Conservation (phyloP, 2,888 invertebrate genomes). For the Ophion costatus region DNA sequence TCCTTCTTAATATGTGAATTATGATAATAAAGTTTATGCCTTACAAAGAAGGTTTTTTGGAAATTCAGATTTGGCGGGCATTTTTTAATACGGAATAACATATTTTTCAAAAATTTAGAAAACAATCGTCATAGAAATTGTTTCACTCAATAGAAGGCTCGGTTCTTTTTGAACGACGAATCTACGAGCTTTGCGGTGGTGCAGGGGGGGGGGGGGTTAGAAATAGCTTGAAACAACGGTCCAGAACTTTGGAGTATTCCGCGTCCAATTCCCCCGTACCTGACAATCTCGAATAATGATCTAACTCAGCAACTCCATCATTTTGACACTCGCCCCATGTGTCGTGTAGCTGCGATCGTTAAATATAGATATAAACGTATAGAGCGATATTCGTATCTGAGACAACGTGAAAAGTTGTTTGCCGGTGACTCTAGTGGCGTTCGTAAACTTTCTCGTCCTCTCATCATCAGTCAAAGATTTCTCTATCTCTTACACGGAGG, state of each 20-base stretch:
- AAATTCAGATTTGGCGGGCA: too few relatives aligned
- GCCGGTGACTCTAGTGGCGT: constrained; percentile 21
- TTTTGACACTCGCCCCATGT: constrained; percentile 53
- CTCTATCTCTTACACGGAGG: constrained; percentile 28
- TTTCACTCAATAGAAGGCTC: background rate
- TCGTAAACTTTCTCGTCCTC: constrained; percentile 47
- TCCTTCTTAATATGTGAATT: too few relatives aligned
- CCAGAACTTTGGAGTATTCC: constrained; percentile 27
- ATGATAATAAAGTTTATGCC: too few relatives aligned
- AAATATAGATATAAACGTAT: background rate
- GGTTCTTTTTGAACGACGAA: background rate
- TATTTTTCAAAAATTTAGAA: too few relatives aligned
- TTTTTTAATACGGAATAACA: too few relatives aligned
- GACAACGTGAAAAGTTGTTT: constrained; percentile 46
- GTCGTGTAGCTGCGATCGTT: constrained; percentile 14
- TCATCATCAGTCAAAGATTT: constrained; percentile 63
- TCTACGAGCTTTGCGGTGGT: background rate
- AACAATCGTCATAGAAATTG: too few relatives aligned
- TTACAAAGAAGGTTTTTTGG: too few relatives aligned
- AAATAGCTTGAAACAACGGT: constrained; percentile 18
- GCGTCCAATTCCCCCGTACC: constrained; percentile 22
- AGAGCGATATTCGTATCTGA: constrained; percentile 21
- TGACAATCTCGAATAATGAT: constrained; percentile 57
- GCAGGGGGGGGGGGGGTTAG: background rate
- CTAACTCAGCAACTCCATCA: constrained; percentile 57